Conservation (phyloP, 2,113 vertebrate species). For the Smithornis capensis region DNA sequence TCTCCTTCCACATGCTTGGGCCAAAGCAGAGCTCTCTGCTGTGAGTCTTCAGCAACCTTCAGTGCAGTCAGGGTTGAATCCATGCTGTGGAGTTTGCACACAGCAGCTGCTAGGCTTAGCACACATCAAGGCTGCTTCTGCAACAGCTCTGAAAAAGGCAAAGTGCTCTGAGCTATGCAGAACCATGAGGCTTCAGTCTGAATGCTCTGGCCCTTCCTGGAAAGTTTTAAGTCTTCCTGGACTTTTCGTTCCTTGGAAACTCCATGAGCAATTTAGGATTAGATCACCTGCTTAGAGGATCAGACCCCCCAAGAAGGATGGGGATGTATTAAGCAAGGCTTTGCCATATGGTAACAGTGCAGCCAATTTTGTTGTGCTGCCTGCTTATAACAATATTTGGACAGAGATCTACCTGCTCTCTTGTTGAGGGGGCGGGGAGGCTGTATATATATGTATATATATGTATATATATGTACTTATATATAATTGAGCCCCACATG, state of each 20-base stretch:
- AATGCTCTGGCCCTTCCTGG: neutral
- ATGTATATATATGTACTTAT: neutral
- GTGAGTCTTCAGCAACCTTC: neutral
- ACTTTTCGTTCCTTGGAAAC: neutral
- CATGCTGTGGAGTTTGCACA: neutral
- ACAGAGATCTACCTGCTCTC: neutral
- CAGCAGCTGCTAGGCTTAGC: neutral
- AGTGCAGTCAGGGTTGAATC: neutral
- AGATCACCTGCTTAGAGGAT: neutral
- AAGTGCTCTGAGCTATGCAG: neutral
- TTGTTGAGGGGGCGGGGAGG: accelerated
- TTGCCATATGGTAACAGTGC: neutral
- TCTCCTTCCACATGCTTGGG: neutral
- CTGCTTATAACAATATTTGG: neutral
- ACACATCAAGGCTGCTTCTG: neutral
- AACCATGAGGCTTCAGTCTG: accelerated
- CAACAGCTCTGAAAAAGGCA: neutral
- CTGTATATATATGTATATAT: accelerated
- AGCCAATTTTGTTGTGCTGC: neutral
- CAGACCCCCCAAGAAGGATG: neutral
- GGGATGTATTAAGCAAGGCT: neutral
- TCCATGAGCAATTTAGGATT: neutral
- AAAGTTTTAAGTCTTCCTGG: neutral
- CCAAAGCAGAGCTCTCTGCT: neutral
- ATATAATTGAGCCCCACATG: accelerated